Base-by-base conservation (phyloP, 2,888 invertebrate species). In the Hypomecis atomaria region DNA sequence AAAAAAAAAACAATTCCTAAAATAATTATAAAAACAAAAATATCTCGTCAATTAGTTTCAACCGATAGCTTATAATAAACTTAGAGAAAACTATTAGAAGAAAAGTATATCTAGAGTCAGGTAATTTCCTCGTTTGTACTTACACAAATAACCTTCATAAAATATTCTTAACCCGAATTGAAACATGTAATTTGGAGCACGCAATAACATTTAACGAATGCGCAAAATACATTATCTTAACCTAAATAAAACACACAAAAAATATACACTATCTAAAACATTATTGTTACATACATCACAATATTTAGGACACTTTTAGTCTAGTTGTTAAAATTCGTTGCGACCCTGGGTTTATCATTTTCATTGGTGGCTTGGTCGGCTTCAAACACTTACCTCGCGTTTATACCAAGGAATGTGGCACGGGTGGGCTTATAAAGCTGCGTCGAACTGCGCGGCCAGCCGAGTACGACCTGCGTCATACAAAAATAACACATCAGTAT, bases 251-350 rank as follows among this genome's bases (percentile, higher is more conserved):
- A 91, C 88, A 89, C 91, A 92, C 89, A 90, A 92, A 92, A n/a
- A 91, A 91, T 91, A 92, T 88, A 89, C 83, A 83, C 84, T 65
- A 87, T 90, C 88, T 89, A 88, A 90, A 90, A 90, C 86, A 85
- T 92, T 92, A 92, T 92, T 91, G 92, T 92, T 89, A 88, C 85
- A 85, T 84, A 90, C 90, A 92, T 92, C 92, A 92, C 92, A 92
- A 82, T 89, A 83, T 75, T 85, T 87, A 89, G 90, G 89, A 90
- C 89, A 90, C 85, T 87, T 88, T 73, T 84, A 86, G 86, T 89
- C 88, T 88, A 87, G 73, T 82, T 79, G 83, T 84, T 88, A 87
- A 90, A 91, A 91, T 90, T 91, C 89, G 90, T 89, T 88, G 89
- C 87, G 84, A 87, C 87, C 88, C 87, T 86, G 86, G 76, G 82